These are phyloP conservation scores for Leistus spinibarbis DNA, from an alignment of 2,888 invertebrate genomes.

Conservation along the genomic window DNA sequence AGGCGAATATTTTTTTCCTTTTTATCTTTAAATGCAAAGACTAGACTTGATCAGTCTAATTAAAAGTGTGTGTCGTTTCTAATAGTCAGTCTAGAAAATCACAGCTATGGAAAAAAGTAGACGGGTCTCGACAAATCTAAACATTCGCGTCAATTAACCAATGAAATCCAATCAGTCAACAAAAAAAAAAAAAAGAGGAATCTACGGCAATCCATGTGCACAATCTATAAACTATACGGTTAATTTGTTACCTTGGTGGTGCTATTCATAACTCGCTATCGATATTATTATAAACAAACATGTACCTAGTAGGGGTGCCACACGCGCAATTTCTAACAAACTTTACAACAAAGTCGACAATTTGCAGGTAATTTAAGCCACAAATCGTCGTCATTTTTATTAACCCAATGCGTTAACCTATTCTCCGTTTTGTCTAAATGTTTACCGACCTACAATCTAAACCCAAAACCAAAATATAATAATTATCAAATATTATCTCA, in stretches of 20 bases:
- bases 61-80: constrained; percentile 28
- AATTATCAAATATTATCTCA: constrained; percentile 16
- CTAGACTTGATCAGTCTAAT: constrained; percentile 3
- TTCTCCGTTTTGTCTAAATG: constrained; percentile 10
- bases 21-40: neutral
- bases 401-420: constrained; percentile 9
- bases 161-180: neutral
- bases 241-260: constrained; percentile 32
- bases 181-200: constrained; percentile 18
- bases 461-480: constrained; percentile 31
- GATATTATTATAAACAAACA: constrained; percentile 25
- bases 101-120: constrained; percentile 64
- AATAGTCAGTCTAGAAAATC: constrained; percentile 68
- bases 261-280: constrained; percentile 7
- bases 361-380: neutral
- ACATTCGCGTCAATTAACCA: neutral
- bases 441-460: constrained; percentile 30
- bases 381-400: neutral
- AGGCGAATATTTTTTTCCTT: neutral
- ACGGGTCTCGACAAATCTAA: constrained; percentile 44
- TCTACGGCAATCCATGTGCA: constrained; percentile 27
- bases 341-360: constrained; percentile 31
- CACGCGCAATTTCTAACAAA: constrained; percentile 28
- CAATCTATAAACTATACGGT: constrained; percentile 29
- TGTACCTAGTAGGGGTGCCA: constrained; percentile 10